Evolutionary conservation across 2,888 invertebrate species (phyloP).

Genomic region (Lomographa bimaculata): DNA sequence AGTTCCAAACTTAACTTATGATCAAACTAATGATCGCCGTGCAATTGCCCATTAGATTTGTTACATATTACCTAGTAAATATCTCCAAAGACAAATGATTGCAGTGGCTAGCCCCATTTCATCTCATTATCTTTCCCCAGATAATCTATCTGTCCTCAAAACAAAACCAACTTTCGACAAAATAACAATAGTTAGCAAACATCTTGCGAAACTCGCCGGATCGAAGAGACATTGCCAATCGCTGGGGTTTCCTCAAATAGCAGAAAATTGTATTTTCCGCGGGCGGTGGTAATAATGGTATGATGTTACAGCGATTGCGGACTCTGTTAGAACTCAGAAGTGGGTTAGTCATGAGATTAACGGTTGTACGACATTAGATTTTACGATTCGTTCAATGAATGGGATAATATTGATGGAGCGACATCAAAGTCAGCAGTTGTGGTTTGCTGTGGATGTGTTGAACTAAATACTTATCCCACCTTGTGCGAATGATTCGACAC

Average conservation of each 20-base stretch:
- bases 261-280: constrained; percentile 48
- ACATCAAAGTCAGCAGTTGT: too few relatives aligned
- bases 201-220: constrained; percentile 17
- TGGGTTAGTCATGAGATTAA: constrained; percentile 18
- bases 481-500: too few relatives aligned
- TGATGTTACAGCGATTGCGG: constrained; percentile 13
- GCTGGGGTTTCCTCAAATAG: constrained; percentile 32
- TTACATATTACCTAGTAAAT: too few relatives aligned
- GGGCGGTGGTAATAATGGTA: constrained; percentile 45
- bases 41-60: too few relatives aligned
- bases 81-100: too few relatives aligned
- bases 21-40: too few relatives aligned
- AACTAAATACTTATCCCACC: too few relatives aligned
- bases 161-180: constrained; percentile 9
- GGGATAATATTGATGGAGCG: not conserved
- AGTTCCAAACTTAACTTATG: too few relatives aligned
- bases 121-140: not conserved
- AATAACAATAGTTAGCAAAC: constrained; percentile 11
- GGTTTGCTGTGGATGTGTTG: too few relatives aligned
- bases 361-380: constrained; percentile 1
- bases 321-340: constrained; percentile 11
- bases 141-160: not conserved
- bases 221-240: constrained; percentile 28
- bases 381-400: constrained; percentile 10
- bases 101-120: too few relatives aligned